Percentiles rank a stretch among this genome's conserved stretches.
Conservation (phyloP, 2,113 vertebrate species). For the Pao palembangensis region DNA sequence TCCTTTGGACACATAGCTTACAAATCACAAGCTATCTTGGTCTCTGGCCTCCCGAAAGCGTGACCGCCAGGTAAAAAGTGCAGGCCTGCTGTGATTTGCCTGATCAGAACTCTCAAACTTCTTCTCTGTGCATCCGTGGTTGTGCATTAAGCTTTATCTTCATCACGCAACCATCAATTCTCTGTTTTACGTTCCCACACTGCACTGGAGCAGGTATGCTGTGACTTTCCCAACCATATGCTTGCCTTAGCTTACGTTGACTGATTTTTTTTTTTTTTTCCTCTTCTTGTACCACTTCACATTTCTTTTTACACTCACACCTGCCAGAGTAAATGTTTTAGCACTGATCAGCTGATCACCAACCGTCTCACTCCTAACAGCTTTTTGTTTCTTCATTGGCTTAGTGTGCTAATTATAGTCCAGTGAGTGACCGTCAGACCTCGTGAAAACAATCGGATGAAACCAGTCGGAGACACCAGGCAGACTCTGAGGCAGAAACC, state of each 20-base stretch:
- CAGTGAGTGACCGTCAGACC: constrained; percentile 30
- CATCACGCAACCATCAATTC: constrained; percentile 53
- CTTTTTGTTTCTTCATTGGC: constrained; percentile 13
- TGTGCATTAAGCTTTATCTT: constrained; percentile 57
- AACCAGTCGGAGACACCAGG: constrained; percentile 38
- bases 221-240: constrained; percentile 49
- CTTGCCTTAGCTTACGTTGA: constrained; percentile 68
- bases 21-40: constrained; percentile 82
- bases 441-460: constrained; percentile 11
- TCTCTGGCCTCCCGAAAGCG: constrained; percentile 80
- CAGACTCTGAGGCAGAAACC: constrained; percentile 41
- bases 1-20: constrained; percentile 78
- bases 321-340: constrained; percentile 16
- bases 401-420: constrained; percentile 18
- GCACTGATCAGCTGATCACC: constrained; percentile 12
- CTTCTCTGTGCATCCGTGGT: constrained; percentile 62
- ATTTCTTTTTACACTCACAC: constrained; percentile 38
- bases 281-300: constrained; percentile 25
- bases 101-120: constrained; percentile 67
- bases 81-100: constrained; percentile 76
- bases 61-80: constrained; percentile 82
- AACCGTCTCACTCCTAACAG: constrained; percentile 8
- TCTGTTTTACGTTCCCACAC: constrained; percentile 44
- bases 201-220: constrained; percentile 49
- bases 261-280: constrained; percentile 45